A percentile compares a stretch with the other conserved stretches of the same genome.
These are phyloP conservation scores for Ophion ventricosus DNA, from an alignment of 2,888 invertebrate genomes.

Conservation along the genomic window DNA sequence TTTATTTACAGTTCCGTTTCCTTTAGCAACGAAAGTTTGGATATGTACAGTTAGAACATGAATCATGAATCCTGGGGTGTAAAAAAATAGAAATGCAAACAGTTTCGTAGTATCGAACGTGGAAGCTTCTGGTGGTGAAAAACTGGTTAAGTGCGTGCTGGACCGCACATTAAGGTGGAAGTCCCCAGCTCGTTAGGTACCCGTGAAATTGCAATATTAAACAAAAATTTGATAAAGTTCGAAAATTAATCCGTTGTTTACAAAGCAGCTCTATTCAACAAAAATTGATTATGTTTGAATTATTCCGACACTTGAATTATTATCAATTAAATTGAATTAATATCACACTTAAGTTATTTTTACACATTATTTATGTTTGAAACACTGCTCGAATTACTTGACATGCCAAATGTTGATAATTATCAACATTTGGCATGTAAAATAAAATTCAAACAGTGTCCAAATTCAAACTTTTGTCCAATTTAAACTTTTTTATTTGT, in stretches of 20 bases:
- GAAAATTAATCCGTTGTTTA: no score
- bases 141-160: not conserved
- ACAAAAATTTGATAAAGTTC: no score
- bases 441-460: not conserved
- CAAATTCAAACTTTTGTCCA: no score
- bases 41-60: conserved; percentile 18
- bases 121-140: not conserved
- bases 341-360: no score
- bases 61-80: conserved; percentile 32
- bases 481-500: not conserved
- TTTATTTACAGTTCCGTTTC: conserved; percentile 57
- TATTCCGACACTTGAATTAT: no score
- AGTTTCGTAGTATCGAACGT: conserved; percentile 58
- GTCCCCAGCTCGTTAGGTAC: not conserved
- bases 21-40: conserved; percentile 17
- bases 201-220: not conserved
- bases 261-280: no score
- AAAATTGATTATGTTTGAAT: no score
- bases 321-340: no score
- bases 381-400: no score
- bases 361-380: no score
- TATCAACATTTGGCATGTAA: no score
- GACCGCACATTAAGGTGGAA: not conserved
- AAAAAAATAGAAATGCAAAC: conserved; percentile 18
- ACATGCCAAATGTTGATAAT: not conserved